phyloP scores from a whole-genome alignment of 2,888 invertebrate genomes.

The Heliconius charithonia region DNA sequence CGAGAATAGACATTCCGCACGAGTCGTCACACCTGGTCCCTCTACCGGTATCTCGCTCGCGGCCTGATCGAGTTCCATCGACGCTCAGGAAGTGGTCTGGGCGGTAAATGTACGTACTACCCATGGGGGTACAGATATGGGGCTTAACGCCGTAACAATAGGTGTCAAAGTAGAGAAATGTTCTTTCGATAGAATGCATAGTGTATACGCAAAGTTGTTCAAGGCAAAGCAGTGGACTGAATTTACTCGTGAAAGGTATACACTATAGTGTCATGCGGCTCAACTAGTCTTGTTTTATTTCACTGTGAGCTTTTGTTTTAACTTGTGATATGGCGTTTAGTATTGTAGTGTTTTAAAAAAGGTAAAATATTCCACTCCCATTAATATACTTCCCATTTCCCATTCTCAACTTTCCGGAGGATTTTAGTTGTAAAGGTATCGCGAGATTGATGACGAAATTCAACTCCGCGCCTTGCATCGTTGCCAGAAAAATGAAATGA shows the following conservation, averaged over 20 bases:
- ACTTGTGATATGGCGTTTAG: too few species aligned
- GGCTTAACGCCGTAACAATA: background rate
- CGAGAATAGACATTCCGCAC: background rate
- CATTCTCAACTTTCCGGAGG: background rate
- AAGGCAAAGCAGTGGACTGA: slow-evolving; percentile 19
- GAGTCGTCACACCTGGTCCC: slow-evolving; percentile 15
- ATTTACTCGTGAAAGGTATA: slow-evolving; percentile 17
- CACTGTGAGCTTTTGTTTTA: background rate
- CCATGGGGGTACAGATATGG: slow-evolving; percentile 25
- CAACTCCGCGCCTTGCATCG: background rate
- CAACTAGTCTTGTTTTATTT: background rate
- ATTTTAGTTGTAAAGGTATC: background rate
- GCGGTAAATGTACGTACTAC: slow-evolving; percentile 32
- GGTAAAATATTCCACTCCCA: background rate
- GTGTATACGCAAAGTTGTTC: slow-evolving; percentile 17
- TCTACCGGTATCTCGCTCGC: slow-evolving; percentile 27
- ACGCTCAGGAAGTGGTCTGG: slow-evolving; percentile 37
- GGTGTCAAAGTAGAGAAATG: slow-evolving; percentile 32
- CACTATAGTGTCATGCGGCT: slow-evolving; percentile 24
- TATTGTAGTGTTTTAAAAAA: too few species aligned
- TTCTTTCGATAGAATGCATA: background rate
- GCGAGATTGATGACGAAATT: background rate
- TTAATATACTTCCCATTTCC: background rate
- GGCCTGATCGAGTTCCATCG: slow-evolving; percentile 38
- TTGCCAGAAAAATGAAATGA: background rate